Percentiles rank a stretch among this genome's conserved stretches.
phyloP scores from a whole-genome alignment of 1,140 invertebrate species.

The Adoxophyes honmai region DNA sequence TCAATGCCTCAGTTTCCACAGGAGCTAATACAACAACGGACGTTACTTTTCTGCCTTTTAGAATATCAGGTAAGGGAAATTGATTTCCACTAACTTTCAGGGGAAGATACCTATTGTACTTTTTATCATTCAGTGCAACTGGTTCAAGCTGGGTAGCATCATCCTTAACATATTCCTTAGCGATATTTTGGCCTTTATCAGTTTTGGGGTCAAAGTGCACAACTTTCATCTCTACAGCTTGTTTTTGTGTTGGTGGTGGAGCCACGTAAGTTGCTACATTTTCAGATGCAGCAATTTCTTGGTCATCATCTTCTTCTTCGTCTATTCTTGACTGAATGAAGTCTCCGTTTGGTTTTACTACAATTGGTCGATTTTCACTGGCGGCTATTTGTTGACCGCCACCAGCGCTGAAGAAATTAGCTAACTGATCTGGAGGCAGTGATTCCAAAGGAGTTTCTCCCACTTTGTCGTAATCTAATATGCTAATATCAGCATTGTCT shows the following conservation, averaged over 20 bases:
- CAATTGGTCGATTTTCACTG: conserved; percentile 81
- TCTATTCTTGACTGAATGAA: conserved; percentile 76
- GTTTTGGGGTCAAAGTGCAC: conserved; percentile 87
- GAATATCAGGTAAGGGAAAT: conserved; percentile 87
- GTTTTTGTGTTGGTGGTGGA: conserved; percentile 66
- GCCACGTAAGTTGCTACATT: conserved; percentile 63
- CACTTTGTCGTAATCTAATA: conserved; percentile 91
- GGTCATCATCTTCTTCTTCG: conserved; percentile 68
- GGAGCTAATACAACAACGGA: conserved; percentile 90
- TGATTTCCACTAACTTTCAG: conserved; percentile 90
- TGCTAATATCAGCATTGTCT: conserved; percentile 90
- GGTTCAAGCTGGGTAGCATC: conserved; percentile 86
- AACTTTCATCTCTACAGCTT: conserved; percentile 89
- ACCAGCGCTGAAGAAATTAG: conserved; percentile 89
- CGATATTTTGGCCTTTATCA: conserved; percentile 83
- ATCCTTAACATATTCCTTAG: conserved; percentile 84
- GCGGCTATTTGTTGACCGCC: conserved; percentile 83
- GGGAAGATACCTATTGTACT: conserved; percentile 89
- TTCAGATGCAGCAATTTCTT: conserved; percentile 67
- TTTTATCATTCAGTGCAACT: conserved; percentile 83
- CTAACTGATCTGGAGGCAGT: conserved; percentile 89
- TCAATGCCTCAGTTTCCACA: conserved; percentile 81
- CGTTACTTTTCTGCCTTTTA: conserved; percentile 85
- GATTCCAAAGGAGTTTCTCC: conserved; percentile 91
- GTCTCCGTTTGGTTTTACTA: conserved; percentile 80